Evolutionary conservation across 1,140 invertebrate genomes (phyloP), one percentile per base, ranked within the genome.

Genomic region (Apis dorsata): DNA sequence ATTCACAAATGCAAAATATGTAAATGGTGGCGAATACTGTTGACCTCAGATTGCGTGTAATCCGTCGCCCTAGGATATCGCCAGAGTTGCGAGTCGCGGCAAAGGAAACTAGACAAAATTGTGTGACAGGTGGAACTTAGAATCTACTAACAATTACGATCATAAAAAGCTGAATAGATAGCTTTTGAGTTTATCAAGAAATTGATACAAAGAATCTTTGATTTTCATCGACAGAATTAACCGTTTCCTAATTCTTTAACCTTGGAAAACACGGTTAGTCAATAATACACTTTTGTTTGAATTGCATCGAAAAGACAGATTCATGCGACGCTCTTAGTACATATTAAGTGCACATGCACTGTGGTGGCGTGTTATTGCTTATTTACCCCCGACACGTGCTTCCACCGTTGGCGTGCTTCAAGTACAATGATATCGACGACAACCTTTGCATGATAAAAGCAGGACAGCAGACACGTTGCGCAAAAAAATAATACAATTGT

Each of bases 361-460:
- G 65, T 70, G 65, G 78, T 86, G 81, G 79, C 83, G 85, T 87
- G 83, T 78, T 83, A 77, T 85, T 88, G 84, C 79, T 78, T 87
- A 85, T 88, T 89, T 90, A 89, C 85, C 84, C 85, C 81, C 78
- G 85, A 86, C 90, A 87, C 88, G 89, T 86, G 87, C 75, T 87
- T 81, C 15, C 60, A 70, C 28, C 62, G 76, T 71, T 79, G 63
- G 80, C 73, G 65, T 79, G 81, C n/a, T 28, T 72, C 79, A 53
- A 78, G 80, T 81, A 49, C 80, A 55, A 78, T 66, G 81, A 70
- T 83, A 83, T 85, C 81, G 84, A 83, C 81, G 71, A 53, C 79
- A 66, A 80, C 65, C 72, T 81, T 76, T 63, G 17, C 55, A 28
- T 24, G 70, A 55, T 60, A 80, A 73, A 80, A 55, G 49, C 68